Base-by-base conservation (phyloP, 2,797 vertebrate species). In the Lagodon rhomboides region DNA sequence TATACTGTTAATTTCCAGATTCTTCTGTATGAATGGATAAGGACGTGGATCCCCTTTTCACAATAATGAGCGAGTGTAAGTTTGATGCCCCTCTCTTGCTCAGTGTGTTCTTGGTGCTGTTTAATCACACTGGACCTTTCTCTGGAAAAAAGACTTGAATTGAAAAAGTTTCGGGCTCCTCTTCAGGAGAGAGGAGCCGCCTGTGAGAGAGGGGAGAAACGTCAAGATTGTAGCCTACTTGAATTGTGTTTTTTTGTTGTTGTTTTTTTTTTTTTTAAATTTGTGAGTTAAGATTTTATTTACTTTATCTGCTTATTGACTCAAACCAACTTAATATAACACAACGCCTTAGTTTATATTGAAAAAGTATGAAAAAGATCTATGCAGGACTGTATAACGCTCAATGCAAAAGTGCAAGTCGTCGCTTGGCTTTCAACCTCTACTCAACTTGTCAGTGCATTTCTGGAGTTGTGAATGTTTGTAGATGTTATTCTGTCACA, bases 361-460 rank as follows among this genome's bases (percentile, higher is more conserved):
- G 87, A 84, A 85, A 85, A 89, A 85, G 80, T 91, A 89, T 85
- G 80, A 91, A 86, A 88, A 92, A 91, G 87, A 95, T 94, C 95
- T 96, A 96, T 96, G 95, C 95, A 96, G 95, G 95, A 95, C 89
- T 92, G 89, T 94, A 91, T 91, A 90, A 89, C 89, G 92, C 93
- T 94, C 90, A 94, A 92, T 94, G 94, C 93, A 93, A 94, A 94
- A 91, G 89, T 92, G 87, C 89, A 92, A 93, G 91, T 94, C 80
- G 89, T 91, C 50, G 90, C 91, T 93, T 92, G 91, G 92, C 92
- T 91, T 89, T 92, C 78, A 87, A 92, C 92, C 89, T 93, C 87
- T 85, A 73, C 86, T 88, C 83, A 76, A 87, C 90, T 79, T 74
- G 87, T 88, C 89, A 73, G 84, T 72, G 83, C 75, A 46, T 93